Evolutionary conservation across 2,113 vertebrate genomes (phyloP), one percentile per base, ranked within the genome.

Genomic region (Pangasianodon hypophthalmus): DNA sequence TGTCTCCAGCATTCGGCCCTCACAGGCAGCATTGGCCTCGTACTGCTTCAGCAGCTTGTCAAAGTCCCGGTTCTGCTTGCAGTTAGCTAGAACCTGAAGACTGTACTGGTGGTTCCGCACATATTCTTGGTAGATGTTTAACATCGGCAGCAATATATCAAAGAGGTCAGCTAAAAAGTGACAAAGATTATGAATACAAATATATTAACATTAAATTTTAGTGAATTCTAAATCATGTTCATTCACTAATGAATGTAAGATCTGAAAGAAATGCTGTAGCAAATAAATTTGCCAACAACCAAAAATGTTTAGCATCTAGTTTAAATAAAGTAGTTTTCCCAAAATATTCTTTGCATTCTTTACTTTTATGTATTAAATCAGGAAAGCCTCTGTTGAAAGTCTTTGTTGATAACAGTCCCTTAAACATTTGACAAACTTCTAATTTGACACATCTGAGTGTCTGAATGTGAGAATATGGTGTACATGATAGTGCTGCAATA

Each of bases 111-210:
- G 98, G 94, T 99, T 99, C 80, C 98, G 97, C 92, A 99, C 98
- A 97, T 99, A 99, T 94, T 99, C 98, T 96, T 99, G 98, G 92
- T 99, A 99, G 95, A 99, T 99, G 95, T 99, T 99, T 95, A 99
- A 96, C 98, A 99, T 99, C 1, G 98, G 98, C 93, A 99, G 96
- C 93, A 99, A 94, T 95, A 99, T 99, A 95, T 99, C 98, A 93
- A 99, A 99, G 29, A 99, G 96, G 92, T 99, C 98, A 84, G 98
- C 98, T 99, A 92, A 46, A 84, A 64, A 96, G 94, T 93, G 92
- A 92, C 11, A 62, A 84, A 4, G 56, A 41, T 56, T 37, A 26
- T 26, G n/a, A 41, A 32, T 8, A 16, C 50, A 82, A 24, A 21
- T 54, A 7, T 18, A 56, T 32, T 19, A 41, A 32, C 13, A 16